Evolutionary conservation across 2,888 invertebrate species (phyloP), one percentile per base, ranked within the genome.

Genomic region (Myopa tessellatipennis): DNA sequence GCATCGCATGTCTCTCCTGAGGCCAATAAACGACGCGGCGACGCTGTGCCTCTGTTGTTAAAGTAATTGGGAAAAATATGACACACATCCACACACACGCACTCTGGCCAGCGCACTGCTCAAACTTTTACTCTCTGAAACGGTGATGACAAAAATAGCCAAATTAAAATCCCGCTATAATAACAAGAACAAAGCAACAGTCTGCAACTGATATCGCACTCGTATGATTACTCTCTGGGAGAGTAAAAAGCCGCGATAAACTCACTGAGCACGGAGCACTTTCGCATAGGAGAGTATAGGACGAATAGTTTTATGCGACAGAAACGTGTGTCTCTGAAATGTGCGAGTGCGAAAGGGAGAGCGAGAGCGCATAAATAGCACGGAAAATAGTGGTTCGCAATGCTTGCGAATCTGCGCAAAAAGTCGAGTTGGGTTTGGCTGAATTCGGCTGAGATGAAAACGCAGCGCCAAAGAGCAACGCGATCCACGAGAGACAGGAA

Each of bases 121-220:
- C 7, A 8, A 61, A 72, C 40, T 18, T 60, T 14, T 40, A 18
- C 18, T 52, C 72, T 26, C 61, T 61, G 52, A 52, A 52, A 63
- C 74, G 26, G 52, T 36, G 63, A 45, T 16, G 55, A 58, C 55
- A 60, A 72, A 72, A 72, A 72, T 72, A 72, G 72, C 72, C 72
- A 72, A 60, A 58, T 70, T 70, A 16, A 36, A 55, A 52, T 52
- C 7, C 65, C 65, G 65, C 65, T 65, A 65, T 65, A 38, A 36
- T 2, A n/a, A 45, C 36, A 36, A 34, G 34, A 52, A 70, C 72
- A 72, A 38, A 38, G 18, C 71, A 40, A 40, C 34, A 71, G 16
- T 61, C 65, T 36, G 1, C 38, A 65, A 36, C 65, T 36, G 65
- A 55, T 38, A 58, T 36, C 70, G 55, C 38, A 5, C 71, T 45